Evolutionary conservation across 2,888 invertebrate species (phyloP).

Genomic region (Diogma glabrata): DNA sequence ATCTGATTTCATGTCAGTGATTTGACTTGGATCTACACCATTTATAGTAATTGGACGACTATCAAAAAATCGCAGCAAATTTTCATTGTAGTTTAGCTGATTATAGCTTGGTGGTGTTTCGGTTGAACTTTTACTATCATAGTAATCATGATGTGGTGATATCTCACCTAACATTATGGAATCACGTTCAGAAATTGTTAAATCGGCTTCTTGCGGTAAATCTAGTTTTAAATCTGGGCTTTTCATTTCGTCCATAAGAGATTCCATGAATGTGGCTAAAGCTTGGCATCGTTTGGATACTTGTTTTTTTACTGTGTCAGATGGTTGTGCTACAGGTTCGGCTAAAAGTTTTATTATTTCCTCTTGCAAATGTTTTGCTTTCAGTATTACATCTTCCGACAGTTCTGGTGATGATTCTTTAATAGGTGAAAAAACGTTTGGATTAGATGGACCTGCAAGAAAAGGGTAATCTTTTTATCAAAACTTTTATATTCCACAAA

Average conservation of each 20-base stretch:
- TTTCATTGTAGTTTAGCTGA: conserved; percentile 77
- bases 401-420: conserved; percentile 31
- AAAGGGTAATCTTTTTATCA: no score
- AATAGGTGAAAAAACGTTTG: conserved; percentile 52
- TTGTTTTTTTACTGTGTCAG: conserved; percentile 49
- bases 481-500: conserved; percentile 9
- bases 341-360: conserved; percentile 56
- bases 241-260: conserved; percentile 53
- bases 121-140: conserved; percentile 65
- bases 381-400: conserved; percentile 48
- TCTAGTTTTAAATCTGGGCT: conserved; percentile 48
- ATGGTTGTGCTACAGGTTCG: conserved; percentile 43
- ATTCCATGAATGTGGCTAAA: conserved; percentile 63
- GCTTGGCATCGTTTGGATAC: conserved; percentile 60
- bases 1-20: conserved; percentile 34
- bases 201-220: conserved; percentile 45
- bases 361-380: conserved; percentile 47
- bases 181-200: conserved; percentile 50
- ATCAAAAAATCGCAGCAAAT: conserved; percentile 56
- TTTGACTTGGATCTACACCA: conserved; percentile 42
- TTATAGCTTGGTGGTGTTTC: conserved; percentile 74
- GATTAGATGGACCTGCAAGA: conserved; percentile 48
- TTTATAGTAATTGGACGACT: conserved; percentile 51
- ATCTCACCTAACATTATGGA: conserved; percentile 76
- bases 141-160: conserved; percentile 71